phyloP scores from a whole-genome alignment of 2,888 invertebrate genomes.

The Uropetala carovei region DNA sequence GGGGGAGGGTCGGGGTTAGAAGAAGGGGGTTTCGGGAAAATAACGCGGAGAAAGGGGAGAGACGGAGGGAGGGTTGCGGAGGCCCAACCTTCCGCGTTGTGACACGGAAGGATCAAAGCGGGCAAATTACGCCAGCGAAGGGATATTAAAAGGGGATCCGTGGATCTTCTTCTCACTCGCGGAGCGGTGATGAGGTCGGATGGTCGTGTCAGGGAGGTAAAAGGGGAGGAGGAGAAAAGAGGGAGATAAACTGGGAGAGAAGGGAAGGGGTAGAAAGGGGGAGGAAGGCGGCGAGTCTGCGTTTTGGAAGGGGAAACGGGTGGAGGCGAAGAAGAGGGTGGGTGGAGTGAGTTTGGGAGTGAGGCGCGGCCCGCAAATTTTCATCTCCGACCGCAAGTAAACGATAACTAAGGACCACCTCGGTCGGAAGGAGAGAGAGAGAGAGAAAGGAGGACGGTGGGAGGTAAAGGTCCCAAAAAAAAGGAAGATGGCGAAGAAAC shows the following conservation, averaged over 20 bases:
- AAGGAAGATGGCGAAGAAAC: constrained; percentile 10
- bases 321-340: background rate
- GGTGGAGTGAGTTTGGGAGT: too few species aligned
- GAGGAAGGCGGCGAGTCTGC: too few species aligned
- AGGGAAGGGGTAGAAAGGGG: background rate
- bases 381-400: constrained; percentile 1
- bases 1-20: too few species aligned
- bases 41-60: background rate
- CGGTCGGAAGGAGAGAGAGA: background rate
- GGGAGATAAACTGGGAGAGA: background rate
- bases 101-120: constrained; percentile 16
- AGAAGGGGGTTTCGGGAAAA: too few species aligned
- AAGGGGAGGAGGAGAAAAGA: background rate
- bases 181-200: constrained; percentile 21
- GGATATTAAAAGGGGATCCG: constrained; percentile 2
- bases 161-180: background rate
- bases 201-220: background rate
- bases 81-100: background rate
- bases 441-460: background rate
- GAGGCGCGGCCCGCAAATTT: background rate
- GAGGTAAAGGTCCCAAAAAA: background rate
- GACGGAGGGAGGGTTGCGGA: background rate
- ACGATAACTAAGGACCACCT: background rate
- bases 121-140: background rate
- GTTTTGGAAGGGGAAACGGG: background rate